These are phyloP conservation scores for Indri indri DNA, from an alignment of 2,113 vertebrate genomes.

Conservation along the genomic window DNA sequence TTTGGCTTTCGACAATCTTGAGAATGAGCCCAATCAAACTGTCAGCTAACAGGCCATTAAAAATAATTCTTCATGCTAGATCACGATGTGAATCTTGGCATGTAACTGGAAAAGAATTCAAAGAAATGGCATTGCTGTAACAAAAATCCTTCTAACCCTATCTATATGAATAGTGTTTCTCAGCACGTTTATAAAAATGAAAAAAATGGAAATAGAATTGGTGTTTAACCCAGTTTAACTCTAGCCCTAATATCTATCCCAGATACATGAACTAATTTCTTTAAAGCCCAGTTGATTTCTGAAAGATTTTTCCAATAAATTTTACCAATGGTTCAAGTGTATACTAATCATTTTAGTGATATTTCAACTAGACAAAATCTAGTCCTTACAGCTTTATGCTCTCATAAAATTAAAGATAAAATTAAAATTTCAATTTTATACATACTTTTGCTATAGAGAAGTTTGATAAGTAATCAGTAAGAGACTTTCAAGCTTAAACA, in stretches of 20 bases:
- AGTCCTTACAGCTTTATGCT: not conserved
- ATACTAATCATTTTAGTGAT: constrained; percentile 15
- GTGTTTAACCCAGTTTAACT: not conserved
- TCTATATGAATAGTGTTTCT: not conserved
- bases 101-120: not conserved
- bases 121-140: not conserved
- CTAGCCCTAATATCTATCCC: not conserved
- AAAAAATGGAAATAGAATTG: not conserved
- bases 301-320: constrained; percentile 13
- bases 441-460: not conserved
- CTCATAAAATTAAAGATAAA: constrained; percentile 37
- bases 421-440: constrained; percentile 32
- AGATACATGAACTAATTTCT: not conserved
- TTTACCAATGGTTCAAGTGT: not conserved
- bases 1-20: not conserved
- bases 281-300: not conserved
- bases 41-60: not conserved
- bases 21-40: not conserved
- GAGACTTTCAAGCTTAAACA: constrained; percentile 21
- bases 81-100: not conserved
- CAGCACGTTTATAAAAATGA: not conserved
- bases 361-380: constrained; percentile 10
- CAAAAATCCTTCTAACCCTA: not conserved
- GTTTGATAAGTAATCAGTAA: not conserved
- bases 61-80: not conserved